Evolutionary conservation across 1,140 invertebrate genomes (phyloP), one percentile per base, ranked within the genome.

Genomic region (Papilio polyxenes): DNA sequence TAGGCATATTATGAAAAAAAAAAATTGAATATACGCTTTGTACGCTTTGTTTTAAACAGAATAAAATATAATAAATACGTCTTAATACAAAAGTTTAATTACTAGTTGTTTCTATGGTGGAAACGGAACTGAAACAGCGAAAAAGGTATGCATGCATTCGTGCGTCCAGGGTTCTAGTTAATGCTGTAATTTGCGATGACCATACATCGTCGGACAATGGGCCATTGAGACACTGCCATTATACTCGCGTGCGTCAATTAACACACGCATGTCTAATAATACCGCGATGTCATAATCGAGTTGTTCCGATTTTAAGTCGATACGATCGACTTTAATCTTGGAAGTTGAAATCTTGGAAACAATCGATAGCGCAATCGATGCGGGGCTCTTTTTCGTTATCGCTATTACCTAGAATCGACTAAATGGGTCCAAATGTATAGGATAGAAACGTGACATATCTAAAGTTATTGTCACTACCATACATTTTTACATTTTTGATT

Each of bases 241-340:
- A 53, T 77, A 79, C 15, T 76, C 76, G 80, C 80, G 83, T 83
- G 81, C 83, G 83, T 83, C 83, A 83, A 76, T 79, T 15, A 15
- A 7, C 40, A 74, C 62, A 44, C 81, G 77, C 82, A 59, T 62
- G 51, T 75, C 44, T 51, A 44, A 80, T 69, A 76, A n/a, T 49
- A 20, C 13, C 20, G 49, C 40, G 74, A 74, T 72, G 4, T 48
- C 23, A 31, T 31, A 31, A 31, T 31, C 3, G 72, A 23, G 17
- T n/a, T 49, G 75, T 76, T 53, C 15, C n/a, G 75, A 53, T 53
- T 49, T 48, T 51, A 2, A 49, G 53, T 23, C 48, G 4, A 17
- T 40, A 72, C 62, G 11, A 69, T 31, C 17, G 20, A 56, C 78
- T 81, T 44, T 59, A 72, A 72, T 83, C 53, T 5, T 53, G 51